Evolutionary conservation across 2,113 vertebrate genomes (phyloP).

Genomic region (Lophius piscatorius): DNA sequence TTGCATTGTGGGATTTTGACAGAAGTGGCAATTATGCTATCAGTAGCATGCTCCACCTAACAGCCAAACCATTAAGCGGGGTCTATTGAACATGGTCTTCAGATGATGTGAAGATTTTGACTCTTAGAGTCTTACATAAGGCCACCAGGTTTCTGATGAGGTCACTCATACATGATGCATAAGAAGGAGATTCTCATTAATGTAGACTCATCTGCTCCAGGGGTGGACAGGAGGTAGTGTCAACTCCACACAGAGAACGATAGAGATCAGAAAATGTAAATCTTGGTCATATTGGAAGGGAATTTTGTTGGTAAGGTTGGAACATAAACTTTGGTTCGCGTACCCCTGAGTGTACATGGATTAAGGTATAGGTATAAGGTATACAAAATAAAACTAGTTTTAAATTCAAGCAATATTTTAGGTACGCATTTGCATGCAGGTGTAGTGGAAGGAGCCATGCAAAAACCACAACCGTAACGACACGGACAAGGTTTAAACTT

Average conservation of each 20-base stretch:
- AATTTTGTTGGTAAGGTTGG: too few relatives aligned
- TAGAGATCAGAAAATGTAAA: background rate
- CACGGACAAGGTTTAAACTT: too few relatives aligned
- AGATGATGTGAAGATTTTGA: background rate
- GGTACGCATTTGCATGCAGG: too few relatives aligned
- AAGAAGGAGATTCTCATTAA: conserved; percentile 30
- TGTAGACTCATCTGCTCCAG: conserved; percentile 44
- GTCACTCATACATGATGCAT: conserved; percentile 50
- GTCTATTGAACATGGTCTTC: conserved; percentile 7
- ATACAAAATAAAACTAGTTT: too few relatives aligned
- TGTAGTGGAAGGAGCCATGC: too few relatives aligned
- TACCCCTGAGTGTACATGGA: too few relatives aligned
- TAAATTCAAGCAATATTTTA: too few relatives aligned
- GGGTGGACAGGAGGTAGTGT: conserved; percentile 26
- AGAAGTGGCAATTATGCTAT: conserved; percentile 11
- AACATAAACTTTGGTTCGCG: too few relatives aligned
- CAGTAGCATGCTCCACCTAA: conserved; percentile 20
- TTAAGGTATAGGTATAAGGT: too few relatives aligned
- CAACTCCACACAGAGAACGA: conserved; percentile 30
- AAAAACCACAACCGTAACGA: too few relatives aligned
- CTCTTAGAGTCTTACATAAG: too few relatives aligned
- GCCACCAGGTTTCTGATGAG: conserved; percentile 35
- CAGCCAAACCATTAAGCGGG: conserved; percentile 16
- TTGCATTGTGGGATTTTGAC: conserved; percentile 14
- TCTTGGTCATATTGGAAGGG: too few relatives aligned